A percentile compares a stretch with the other conserved stretches of the same genome.
Conservation (phyloP, 2,797 vertebrate species). For the Tympanoctomys barrerae region DNA sequence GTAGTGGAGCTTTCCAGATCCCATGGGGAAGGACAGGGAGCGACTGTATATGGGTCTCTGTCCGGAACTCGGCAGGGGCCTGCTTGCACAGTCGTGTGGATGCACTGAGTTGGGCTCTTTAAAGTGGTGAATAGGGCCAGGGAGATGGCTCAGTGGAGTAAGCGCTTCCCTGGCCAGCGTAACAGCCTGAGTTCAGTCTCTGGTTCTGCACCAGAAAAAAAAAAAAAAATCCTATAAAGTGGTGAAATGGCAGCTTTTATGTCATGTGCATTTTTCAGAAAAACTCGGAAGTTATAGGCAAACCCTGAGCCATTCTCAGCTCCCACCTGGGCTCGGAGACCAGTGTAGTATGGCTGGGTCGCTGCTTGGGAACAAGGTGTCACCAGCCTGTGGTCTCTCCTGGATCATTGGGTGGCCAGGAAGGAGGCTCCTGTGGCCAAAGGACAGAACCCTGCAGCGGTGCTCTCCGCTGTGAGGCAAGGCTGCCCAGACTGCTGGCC, state of each 20-base stretch:
- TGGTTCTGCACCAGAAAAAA: too few relatives aligned
- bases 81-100: neutral
- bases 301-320: accelerated
- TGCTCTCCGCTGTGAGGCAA: neutral
- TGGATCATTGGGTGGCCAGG: neutral
- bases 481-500: neutral
- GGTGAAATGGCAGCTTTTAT: accelerated
- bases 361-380: neutral
- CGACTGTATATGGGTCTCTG: neutral
- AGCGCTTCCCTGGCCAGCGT: too few relatives aligned
- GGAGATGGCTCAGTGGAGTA: too few relatives aligned
- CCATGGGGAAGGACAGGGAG: neutral
- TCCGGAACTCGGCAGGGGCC: neutral
- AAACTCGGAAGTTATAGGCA: accelerated
- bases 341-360: accelerated
- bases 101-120: accelerated
- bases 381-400: accelerated
- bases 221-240: neutral
- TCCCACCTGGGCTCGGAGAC: accelerated
- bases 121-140: too few relatives aligned
- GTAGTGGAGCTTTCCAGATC: neutral
- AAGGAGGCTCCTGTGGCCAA: neutral
- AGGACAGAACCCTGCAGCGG: neutral
- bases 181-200: too few relatives aligned
- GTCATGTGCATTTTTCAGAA: neutral